Base-by-base conservation (phyloP, 1,140 invertebrate genomes). In the Ladona fulva region DNA sequence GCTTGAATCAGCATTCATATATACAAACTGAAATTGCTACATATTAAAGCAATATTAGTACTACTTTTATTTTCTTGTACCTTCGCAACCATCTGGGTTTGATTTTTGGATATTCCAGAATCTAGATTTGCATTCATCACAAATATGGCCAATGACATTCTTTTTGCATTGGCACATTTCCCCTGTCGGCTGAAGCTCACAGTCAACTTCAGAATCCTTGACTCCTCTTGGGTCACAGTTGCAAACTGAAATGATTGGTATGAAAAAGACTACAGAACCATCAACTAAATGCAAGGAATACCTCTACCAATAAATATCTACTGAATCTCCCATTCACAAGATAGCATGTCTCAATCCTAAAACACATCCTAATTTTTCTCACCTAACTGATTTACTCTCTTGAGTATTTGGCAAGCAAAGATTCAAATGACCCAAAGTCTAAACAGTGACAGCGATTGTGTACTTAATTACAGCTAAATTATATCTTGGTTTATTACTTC, bases 171-270 rank as follows among this genome's bases (percentile, higher is more conserved):
- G 12, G 14, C 52, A 66, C 14, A 66, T 16, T 66, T 66, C 52
- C n/a, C 52, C 52, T 5, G 14, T 66, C 14, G 52, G 52, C 14
- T 66, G 52, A 3, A 66, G 52, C 12, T 66, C 52, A 66, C 52
- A 66, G 14, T 22, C 52, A 66, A 12, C n/a, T 19, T 22, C n/a
- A 22, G 16, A 16, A 19, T 66, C n/a, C 5, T 16, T 66, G 1
- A 66, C 52, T 66, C 52, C 52, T 66, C n/a, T 66, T 66, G 52
- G 52, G 14, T 66, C 52, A 66, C 52, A 66, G n/a, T 66, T 66
- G 12, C 52, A 66, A 22, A 12, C 52, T 66, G 52, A 66, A 66
- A 66, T n/a, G n/a, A n/a, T n/a, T n/a, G n/a, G n/a, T n/a, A n/a
- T n/a, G n/a, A n/a, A n/a, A n/a, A n/a, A n/a, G n/a, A n/a, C n/a